phyloP scores from a whole-genome alignment of 2,113 vertebrate species.

The Hemichromis elongatus region DNA sequence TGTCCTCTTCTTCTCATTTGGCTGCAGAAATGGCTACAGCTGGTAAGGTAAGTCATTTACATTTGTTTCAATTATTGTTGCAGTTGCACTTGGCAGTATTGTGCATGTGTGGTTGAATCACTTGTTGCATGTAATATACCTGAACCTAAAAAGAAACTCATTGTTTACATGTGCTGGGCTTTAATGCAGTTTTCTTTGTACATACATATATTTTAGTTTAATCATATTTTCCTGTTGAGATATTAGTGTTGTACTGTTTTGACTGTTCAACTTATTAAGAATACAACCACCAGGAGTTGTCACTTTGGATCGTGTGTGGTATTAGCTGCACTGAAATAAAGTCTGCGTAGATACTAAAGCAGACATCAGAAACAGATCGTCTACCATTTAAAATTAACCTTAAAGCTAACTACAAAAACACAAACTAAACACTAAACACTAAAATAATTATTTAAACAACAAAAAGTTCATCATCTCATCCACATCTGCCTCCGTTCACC shows the following conservation, averaged over 20 bases:
- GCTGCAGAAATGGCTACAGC: constrained; percentile 30
- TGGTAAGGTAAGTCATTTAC: constrained; percentile 14
- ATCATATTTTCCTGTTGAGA: neutral
- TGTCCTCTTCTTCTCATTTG: neutral
- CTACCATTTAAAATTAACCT: neutral
- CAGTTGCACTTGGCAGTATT: too few relatives aligned
- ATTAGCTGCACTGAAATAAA: neutral
- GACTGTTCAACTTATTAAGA: neutral
- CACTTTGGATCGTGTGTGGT: neutral
- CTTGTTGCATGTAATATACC: too few relatives aligned
- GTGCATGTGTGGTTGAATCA: too few relatives aligned
- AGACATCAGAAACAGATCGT: neutral
- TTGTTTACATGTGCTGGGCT: neutral
- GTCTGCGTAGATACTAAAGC: neutral
- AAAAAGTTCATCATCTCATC: neutral
- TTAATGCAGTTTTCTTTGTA: neutral
- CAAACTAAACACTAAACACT: too few relatives aligned
- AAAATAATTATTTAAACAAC: neutral
- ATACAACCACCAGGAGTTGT: neutral
- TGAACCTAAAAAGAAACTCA: too few relatives aligned
- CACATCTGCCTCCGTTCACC: neutral
- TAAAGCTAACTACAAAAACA: neutral
- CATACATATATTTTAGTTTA: accelerated
- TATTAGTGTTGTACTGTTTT: neutral
- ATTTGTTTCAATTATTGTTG: neutral